phyloP scores from a whole-genome alignment of 2,113 vertebrate species.

The Cheirogaleus medius region DNA sequence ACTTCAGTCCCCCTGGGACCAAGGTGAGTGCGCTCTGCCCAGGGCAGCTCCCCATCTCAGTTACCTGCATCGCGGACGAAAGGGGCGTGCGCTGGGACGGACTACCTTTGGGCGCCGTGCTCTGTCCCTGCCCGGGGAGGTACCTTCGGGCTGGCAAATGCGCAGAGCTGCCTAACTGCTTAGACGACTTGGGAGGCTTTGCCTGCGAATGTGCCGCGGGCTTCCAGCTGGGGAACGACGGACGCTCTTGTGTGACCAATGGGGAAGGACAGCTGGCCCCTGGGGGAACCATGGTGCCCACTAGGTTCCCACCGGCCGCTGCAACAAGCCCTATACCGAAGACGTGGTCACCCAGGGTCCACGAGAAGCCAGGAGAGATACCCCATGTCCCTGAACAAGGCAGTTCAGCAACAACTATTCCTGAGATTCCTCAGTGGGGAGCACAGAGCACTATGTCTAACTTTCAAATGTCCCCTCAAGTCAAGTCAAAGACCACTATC shows the following conservation, averaged over 20 bases:
- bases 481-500: neutral
- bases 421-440: constrained; percentile 15
- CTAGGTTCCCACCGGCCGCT: neutral
- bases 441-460: neutral
- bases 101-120: constrained; percentile 42
- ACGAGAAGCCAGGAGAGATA: neutral
- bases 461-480: neutral
- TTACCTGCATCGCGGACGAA: constrained; percentile 54
- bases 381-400: neutral
- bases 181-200: constrained; percentile 63
- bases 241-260: constrained; percentile 31
- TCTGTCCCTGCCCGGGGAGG: constrained; percentile 76
- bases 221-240: constrained; percentile 44
- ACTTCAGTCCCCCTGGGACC: constrained; percentile 83
- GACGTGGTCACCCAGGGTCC: neutral
- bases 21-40: constrained; percentile 76
- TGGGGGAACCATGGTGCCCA: neutral
- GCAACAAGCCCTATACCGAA: neutral
- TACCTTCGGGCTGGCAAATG: constrained; percentile 62
- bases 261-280: neutral
- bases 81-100: constrained; percentile 52
- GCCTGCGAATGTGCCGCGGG: constrained; percentile 64
- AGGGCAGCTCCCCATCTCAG: neutral
- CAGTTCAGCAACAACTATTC: neutral
- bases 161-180: constrained; percentile 50